Base-by-base conservation (phyloP, 2,797 vertebrate genomes). In the Sebastes minor region DNA sequence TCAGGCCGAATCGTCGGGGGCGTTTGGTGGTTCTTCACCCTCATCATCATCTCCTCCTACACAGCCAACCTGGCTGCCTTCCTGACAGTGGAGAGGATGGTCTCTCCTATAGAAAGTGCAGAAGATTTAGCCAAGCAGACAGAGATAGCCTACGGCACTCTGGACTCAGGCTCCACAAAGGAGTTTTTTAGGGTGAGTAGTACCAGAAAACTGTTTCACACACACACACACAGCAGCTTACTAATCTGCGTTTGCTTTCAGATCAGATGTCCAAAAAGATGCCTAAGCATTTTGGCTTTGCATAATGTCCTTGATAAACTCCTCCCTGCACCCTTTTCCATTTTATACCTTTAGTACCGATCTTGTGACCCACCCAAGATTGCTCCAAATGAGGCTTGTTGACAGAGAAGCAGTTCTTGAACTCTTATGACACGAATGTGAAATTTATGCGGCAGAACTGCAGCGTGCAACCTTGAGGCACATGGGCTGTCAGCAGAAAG, bases 21-120 rank as follows among this genome's bases (percentile, higher is more conserved):
- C 63, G 99, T 99, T 93, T 99, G 99, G 99, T 99, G 99, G 99
- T 99, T 99, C 96, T 99, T 99, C 97, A 99, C 99, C 88, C 97
- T 99, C 96, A 99, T 99, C 96, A 99, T 99, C 94, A 99, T 99
- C 96, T 99, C 99, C 81, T 99, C 99, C 94, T 99, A 99, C 94
- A 99, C 99, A 90, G 99, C 99, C 95, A 99, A 99, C 94, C 96
- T 99, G 66, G 99, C 99, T 95, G 99, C 99, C 94, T 99, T 99
- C 96, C 95, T 99, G 80, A 99, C 99, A 35, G 99, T 99, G 89
- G 99, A 99, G 90, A 98, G 99, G 92, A 99, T 99, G 99, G 99
- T 99, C 73, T 99, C 99, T 81, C 99, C 99, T 71, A 99, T 99
- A 91, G 99, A 99, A 92, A 99, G 98, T 42, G 99, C 99, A 8